Conservation (phyloP, 2,888 invertebrate species). For the Meiosimyza decipiens region DNA sequence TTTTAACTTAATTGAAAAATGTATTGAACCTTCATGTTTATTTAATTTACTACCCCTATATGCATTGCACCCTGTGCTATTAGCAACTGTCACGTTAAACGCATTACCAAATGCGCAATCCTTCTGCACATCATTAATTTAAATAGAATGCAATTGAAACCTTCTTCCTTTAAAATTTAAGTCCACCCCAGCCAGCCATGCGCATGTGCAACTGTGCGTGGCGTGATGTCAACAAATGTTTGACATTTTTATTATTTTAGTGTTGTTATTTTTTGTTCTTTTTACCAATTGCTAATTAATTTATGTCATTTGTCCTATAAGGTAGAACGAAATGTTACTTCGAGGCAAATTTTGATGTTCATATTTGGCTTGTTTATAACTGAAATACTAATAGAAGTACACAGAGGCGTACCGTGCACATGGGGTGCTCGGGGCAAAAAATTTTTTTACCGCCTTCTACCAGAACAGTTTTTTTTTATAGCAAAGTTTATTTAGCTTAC, state of each 20-base stretch:
- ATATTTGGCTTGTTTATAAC: too few relatives aligned
- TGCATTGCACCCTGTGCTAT: background rate
- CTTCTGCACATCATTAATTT: background rate
- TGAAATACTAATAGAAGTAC: too few relatives aligned
- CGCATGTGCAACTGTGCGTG: background rate
- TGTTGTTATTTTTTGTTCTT: background rate
- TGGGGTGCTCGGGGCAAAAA: too few relatives aligned
- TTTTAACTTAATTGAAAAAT: background rate
- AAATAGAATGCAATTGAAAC: background rate
- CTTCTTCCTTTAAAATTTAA: background rate
- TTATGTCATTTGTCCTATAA: background rate
- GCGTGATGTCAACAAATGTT: conserved; percentile 6
- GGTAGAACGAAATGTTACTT: too few relatives aligned
- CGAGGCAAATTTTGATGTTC: too few relatives aligned
- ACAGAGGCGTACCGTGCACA: too few relatives aligned
- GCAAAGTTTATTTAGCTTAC: too few relatives aligned
- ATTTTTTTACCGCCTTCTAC: too few relatives aligned
- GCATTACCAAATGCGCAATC: background rate
- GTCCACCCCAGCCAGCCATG: background rate
- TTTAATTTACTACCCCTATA: background rate
- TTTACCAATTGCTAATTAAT: background rate
- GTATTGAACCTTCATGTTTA: background rate
- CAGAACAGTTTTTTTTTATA: too few relatives aligned
- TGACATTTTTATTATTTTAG: conserved; percentile 12
- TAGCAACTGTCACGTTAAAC: conserved; percentile 7